Evolutionary conservation across 2,797 vertebrate genomes (phyloP).

Genomic region (Rhinatrema bivittatum): DNA sequence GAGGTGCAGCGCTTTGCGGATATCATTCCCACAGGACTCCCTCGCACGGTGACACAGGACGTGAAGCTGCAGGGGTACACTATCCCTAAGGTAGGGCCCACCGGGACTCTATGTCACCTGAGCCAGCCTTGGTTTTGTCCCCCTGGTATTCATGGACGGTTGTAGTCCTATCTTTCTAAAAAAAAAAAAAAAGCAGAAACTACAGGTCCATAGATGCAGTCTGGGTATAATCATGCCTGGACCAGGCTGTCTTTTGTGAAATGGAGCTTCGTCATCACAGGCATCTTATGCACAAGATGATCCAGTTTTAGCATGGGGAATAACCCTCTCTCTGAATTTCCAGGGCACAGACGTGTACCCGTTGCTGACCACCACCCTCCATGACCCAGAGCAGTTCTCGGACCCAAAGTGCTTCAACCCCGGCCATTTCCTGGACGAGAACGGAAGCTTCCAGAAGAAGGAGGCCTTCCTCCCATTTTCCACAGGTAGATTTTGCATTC

Average conservation of each 20-base stretch:
- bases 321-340: no score
- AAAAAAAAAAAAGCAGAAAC: no score
- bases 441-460: constrained; percentile 41
- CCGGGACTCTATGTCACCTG: no score
- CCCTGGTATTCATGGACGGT: no score
- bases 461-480: constrained; percentile 50
- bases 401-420: constrained; percentile 43
- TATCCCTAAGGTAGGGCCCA: constrained; percentile 39
- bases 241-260: no score
- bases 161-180: no score
- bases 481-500: constrained; percentile 40
- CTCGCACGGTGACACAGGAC: constrained; percentile 43
- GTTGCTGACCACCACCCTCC: constrained; percentile 23
- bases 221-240: no score
- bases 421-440: constrained; percentile 48
- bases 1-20: constrained; percentile 58
- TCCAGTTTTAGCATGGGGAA: no score
- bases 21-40: constrained; percentile 43
- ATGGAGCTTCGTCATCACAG: no score
- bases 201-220: no score
- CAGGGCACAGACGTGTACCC: constrained; percentile 28
- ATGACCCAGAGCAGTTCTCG: constrained; percentile 44
- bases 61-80: constrained; percentile 51
- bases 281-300: no score
- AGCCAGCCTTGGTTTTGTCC: no score